Conservation (phyloP, 2,888 invertebrate species). For the Microctonus aethiopoides region DNA sequence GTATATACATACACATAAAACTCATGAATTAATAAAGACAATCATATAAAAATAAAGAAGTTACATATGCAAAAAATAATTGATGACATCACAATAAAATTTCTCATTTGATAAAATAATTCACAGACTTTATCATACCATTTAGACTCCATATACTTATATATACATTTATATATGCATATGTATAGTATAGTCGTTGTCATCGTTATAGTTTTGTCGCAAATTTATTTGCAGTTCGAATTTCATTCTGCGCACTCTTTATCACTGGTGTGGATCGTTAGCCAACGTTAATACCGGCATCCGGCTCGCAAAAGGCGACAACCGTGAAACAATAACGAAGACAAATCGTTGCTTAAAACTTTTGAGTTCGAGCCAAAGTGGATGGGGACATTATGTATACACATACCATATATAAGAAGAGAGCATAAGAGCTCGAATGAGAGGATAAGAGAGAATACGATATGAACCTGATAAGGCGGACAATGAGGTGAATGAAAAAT, state of each 20-base stretch:
- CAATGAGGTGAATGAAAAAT: not conserved
- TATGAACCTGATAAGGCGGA: not conserved
- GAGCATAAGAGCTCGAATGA: no score
- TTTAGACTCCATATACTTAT: not conserved
- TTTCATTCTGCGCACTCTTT: conserved; percentile 26
- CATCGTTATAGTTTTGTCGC: conserved; percentile 6
- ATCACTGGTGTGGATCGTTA: conserved; percentile 37
- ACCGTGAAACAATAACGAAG: conserved; percentile 42
- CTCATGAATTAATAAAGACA: not conserved
- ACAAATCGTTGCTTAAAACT: conserved; percentile 41
- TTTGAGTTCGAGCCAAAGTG: conserved; percentile 41
- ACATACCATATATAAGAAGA: not conserved
- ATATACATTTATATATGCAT: no score
- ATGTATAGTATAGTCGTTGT: no score
- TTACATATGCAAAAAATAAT: not conserved
- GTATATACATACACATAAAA: not conserved
- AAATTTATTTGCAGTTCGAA: conserved; percentile 20
- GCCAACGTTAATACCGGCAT: conserved; percentile 31
- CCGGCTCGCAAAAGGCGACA: conserved; percentile 10
- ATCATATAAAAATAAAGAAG: not conserved
- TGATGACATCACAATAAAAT: not conserved
- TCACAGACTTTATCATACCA: not conserved
- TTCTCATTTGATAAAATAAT: not conserved
- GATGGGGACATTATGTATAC: conserved; percentile 15
- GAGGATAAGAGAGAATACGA: not conserved